phyloP scores from a whole-genome alignment of 1,140 invertebrate species.

The Microplitis demolitor region DNA sequence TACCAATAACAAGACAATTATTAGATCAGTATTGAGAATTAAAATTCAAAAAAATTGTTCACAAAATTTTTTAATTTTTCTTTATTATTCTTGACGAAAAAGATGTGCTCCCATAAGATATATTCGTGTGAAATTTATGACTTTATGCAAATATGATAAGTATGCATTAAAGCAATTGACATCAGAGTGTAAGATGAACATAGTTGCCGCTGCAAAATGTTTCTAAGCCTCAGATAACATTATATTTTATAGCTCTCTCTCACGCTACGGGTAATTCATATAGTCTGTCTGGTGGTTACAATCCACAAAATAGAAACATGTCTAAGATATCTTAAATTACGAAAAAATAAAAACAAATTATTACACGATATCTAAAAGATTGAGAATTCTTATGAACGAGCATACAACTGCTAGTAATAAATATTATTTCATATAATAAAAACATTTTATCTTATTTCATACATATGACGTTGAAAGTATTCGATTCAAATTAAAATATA shows the following conservation, averaged over 20 bases:
- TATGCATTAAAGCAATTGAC: constrained; percentile 6
- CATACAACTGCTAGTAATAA: too few relatives aligned
- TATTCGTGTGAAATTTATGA: constrained; percentile 19
- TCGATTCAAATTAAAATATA: too few relatives aligned
- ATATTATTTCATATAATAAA: too few relatives aligned
- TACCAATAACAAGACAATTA: too few relatives aligned
- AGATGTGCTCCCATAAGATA: constrained; percentile 18
- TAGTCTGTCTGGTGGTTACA: not conserved
- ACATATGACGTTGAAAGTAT: too few relatives aligned
- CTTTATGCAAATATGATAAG: constrained; percentile 12
- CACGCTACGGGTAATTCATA: constrained; percentile 5
- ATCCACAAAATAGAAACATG: not conserved
- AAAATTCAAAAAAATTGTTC: not conserved
- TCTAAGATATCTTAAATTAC: too few relatives aligned
- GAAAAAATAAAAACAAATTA: too few relatives aligned
- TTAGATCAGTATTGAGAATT: not conserved
- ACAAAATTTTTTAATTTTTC: not conserved
- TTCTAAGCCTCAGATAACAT: constrained; percentile 16
- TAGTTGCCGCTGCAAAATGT: constrained; percentile 8
- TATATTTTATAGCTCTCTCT: constrained; percentile 17
- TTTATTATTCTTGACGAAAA: not conserved
- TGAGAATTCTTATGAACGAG: too few relatives aligned
- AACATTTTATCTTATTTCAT: too few relatives aligned
- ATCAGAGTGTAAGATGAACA: constrained; percentile 3
- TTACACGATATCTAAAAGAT: too few relatives aligned